A percentile compares a stretch with the other conserved stretches of the same genome.
Conservation (phyloP, 1,140 invertebrate genomes). For the Tetramorium simillimum region DNA sequence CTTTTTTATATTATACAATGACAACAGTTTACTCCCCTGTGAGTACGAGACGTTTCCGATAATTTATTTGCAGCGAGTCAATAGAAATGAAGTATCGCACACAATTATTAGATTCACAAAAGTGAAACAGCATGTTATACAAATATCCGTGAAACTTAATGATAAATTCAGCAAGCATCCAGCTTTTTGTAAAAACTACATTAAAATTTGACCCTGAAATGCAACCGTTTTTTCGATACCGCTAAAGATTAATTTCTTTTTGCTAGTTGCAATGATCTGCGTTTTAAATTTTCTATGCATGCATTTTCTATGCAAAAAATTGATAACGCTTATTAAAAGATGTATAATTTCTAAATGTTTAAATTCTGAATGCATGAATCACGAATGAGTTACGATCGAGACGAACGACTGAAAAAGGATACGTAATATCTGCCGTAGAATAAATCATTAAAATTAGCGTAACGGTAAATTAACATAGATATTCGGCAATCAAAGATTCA, state of each 20-base stretch:
- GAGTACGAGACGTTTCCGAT: background rate
- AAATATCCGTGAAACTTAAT: background rate
- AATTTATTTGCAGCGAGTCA: background rate
- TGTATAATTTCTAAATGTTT: background rate
- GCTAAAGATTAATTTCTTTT: slow-evolving; percentile 1
- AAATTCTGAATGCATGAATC: background rate
- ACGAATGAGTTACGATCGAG: background rate
- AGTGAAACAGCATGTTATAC: background rate
- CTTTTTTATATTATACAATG: slow-evolving; percentile 59
- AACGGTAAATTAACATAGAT: background rate
- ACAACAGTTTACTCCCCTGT: slow-evolving; percentile 57
- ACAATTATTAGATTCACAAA: background rate
- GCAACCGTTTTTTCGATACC: too few relatives aligned
- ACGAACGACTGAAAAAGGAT: background rate
- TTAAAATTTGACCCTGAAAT: background rate
- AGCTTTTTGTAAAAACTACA: slow-evolving; percentile 3
- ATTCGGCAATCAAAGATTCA: slow-evolving; percentile 4
- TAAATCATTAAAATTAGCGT: slow-evolving; percentile 6
- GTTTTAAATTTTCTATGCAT: background rate
- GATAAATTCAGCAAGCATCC: background rate
- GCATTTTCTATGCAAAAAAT: too few relatives aligned
- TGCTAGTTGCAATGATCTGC: background rate
- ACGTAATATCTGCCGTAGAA: background rate
- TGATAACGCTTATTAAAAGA: background rate
- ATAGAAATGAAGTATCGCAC: background rate